Evolutionary conservation across 2,113 vertebrate genomes (phyloP).

Genomic region (Etia nguti): DNA sequence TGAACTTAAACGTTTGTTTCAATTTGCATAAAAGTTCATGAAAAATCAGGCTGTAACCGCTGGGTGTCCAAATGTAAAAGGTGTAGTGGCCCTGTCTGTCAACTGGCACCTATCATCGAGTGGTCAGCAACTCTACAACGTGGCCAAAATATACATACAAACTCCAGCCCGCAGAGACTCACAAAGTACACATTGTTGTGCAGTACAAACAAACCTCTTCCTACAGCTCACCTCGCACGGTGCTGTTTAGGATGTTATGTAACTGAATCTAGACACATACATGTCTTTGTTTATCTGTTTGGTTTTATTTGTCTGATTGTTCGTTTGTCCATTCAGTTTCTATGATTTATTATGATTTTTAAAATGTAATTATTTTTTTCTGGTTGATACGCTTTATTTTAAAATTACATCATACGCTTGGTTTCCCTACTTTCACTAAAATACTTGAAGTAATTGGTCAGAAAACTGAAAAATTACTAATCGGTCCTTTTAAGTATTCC

Average conservation of each 20-base stretch:
- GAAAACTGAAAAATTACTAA: not conserved
- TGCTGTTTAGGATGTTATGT: not conserved
- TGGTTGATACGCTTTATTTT: not conserved
- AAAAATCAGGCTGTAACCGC: not conserved
- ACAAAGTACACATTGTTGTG: constrained; percentile 51
- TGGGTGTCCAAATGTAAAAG: constrained; percentile 1
- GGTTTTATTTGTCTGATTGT: not conserved
- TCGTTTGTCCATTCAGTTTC: not conserved
- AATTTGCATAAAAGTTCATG: not conserved
- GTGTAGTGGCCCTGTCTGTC: constrained; percentile 26
- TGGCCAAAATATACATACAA: constrained; percentile 37
- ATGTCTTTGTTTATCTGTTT: not conserved
- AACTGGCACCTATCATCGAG: constrained; percentile 40
- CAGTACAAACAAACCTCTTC: constrained; percentile 47
- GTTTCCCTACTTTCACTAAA: not conserved
- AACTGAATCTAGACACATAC: not conserved
- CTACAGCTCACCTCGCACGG: not conserved
- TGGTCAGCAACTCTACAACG: constrained; percentile 53
- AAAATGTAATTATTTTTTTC: not conserved
- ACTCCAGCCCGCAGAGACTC: constrained; percentile 30
- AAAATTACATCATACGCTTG: not conserved
- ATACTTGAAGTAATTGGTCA: not conserved
- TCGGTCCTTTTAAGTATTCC: not conserved
- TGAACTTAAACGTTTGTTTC: not conserved
- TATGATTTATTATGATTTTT: not conserved